phyloP scores from a whole-genome alignment of 2,888 invertebrate genomes.

The Osedax fenrisi region DNA sequence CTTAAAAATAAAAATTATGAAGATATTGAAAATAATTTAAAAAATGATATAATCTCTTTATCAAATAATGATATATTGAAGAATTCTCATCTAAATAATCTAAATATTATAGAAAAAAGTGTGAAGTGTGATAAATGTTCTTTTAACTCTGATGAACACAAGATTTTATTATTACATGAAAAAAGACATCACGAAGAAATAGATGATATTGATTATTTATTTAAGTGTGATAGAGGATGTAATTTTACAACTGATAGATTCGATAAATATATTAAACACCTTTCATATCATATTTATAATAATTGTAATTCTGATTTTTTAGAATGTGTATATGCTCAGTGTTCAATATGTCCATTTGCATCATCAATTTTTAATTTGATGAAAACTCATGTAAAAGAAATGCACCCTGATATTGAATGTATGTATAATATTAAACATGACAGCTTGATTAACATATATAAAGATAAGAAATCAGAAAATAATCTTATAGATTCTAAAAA shows the following conservation, averaged over 20 bases:
- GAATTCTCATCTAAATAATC: not conserved
- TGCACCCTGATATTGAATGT: not conserved
- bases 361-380: not conserved
- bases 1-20: no score
- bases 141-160: not conserved
- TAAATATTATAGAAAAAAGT: not conserved
- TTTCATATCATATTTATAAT: not conserved
- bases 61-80: not conserved
- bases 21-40: not conserved
- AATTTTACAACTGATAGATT: not conserved
- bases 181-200: not conserved
- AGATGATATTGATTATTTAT: not conserved
- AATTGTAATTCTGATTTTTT: not conserved
- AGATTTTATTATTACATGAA: not conserved
- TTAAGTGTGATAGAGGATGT: not conserved
- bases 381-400: not conserved
- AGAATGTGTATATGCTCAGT: not conserved
- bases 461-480: not conserved
- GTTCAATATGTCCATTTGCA: not conserved
- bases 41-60: not conserved
- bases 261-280: not conserved
- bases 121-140: not conserved
- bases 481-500: not conserved
- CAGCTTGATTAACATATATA: not conserved
- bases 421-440: not conserved